Percentiles rank a stretch among this genome's conserved stretches.
Evolutionary conservation across 2,113 vertebrate species (phyloP).

Genomic region (Potamarius usumacintae): DNA sequence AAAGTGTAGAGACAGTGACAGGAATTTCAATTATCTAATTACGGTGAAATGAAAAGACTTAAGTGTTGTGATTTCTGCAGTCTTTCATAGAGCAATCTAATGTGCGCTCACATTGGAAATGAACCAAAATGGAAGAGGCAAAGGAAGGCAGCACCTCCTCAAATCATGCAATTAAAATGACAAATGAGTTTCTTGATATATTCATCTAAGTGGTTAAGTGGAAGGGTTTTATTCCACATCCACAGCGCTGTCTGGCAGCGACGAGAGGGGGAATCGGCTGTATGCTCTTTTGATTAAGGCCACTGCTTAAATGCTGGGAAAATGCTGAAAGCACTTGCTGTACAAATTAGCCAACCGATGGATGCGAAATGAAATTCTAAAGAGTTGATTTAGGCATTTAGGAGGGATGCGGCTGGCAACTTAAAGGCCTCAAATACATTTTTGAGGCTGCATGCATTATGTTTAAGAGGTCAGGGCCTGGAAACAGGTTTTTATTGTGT

Average conservation of each 20-base stretch:
- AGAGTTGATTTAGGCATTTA: constrained; percentile 81
- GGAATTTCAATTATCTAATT: constrained; percentile 99
- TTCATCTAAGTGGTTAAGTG: constrained; percentile 99
- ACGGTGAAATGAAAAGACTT: constrained; percentile 99
- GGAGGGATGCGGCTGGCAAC: constrained; percentile 67
- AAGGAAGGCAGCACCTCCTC: constrained; percentile 96
- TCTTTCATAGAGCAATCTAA: constrained; percentile 98
- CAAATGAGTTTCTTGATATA: constrained; percentile 99
- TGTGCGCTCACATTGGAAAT: constrained; percentile 94
- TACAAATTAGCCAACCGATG: constrained; percentile 79
- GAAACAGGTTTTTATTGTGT: constrained; percentile 61
- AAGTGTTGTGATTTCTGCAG: constrained; percentile 98
- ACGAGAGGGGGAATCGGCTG: constrained; percentile 75
- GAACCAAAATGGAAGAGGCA: constrained; percentile 92
- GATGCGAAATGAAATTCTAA: constrained; percentile 76
- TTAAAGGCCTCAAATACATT: constrained; percentile 75
- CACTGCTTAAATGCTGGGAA: constrained; percentile 72
- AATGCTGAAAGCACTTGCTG: constrained; percentile 79
- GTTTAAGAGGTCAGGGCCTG: constrained; percentile 65
- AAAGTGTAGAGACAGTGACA: constrained; percentile 99
- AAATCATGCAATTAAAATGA: constrained; percentile 98
- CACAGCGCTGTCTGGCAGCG: constrained; percentile 82
- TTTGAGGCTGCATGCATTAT: constrained; percentile 69
- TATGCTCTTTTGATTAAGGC: constrained; percentile 80
- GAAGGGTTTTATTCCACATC: constrained; percentile 96